Conservation (phyloP, 2,888 invertebrate species). For the Sussaba pulchella region DNA sequence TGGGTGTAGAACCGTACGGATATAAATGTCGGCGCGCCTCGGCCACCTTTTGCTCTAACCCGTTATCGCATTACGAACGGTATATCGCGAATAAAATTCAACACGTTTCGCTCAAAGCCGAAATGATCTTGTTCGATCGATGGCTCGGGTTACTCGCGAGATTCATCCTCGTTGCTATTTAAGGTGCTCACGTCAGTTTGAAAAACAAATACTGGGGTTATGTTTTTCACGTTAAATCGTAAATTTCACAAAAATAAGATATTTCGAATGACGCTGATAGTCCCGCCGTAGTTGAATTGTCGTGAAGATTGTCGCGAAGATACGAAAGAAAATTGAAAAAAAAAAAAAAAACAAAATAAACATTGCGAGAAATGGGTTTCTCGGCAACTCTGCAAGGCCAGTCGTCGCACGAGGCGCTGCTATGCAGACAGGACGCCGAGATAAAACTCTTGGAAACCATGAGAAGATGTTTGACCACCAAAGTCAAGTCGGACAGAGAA, state of each 20-base stretch:
- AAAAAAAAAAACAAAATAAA: not conserved
- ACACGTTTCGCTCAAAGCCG: constrained; percentile 25
- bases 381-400: constrained; percentile 94
- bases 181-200: constrained; percentile 72
- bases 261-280: too few relatives aligned
- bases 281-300: too few relatives aligned
- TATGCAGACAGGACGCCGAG: constrained; percentile 96
- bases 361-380: constrained; percentile 89
- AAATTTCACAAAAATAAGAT: too few relatives aligned
- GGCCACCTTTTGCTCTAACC: not conserved
- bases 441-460: constrained; percentile 96
- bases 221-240: constrained; percentile 60
- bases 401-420: constrained; percentile 95
- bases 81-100: constrained; percentile 21
- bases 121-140: constrained; percentile 67
- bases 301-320: too few relatives aligned
- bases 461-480: constrained; percentile 93
- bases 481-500: constrained; percentile 96
- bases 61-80: not conserved
- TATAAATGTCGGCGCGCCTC: constrained; percentile 30
- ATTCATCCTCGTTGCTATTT: constrained; percentile 71
- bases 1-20: constrained; percentile 13
- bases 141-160: constrained; percentile 66
- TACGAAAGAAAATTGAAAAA: too few relatives aligned
- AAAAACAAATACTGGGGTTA: constrained; percentile 61